Evolutionary conservation across 2,888 invertebrate genomes (phyloP), one percentile per base, ranked within the genome.

Genomic region (Mellilla xanthometata): DNA sequence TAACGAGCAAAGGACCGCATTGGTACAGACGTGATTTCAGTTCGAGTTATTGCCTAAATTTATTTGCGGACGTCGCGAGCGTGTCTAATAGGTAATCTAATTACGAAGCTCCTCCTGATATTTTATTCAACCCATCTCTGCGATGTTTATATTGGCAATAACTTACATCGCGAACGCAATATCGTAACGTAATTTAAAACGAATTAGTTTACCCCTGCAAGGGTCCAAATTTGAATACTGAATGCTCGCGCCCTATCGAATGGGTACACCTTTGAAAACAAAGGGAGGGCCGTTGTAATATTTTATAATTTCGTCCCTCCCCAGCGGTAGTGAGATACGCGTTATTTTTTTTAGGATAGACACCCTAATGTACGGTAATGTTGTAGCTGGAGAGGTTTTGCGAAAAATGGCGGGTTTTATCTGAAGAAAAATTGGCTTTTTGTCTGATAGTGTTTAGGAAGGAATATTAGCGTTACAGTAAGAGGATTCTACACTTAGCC

Each of bases 161-260:
- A 81, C 82, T 46, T 84, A 76, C 86, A 77, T 74, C 72, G 73
- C 62, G 65, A 79, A 80, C 66, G 86, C 76, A 89, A 88, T 89
- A 89, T 86, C 83, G 83, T 86, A 87, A 87, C 80, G 85, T 82
- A 89, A 89, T 89, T 88, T 88, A 83, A 89, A 89, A 84, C 85
- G 74, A 89, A 89, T 89, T 89, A 89, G 88, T 79, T 76, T 78
- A 65, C 86, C 88, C 89, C 82, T 78, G 76, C 77, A 52, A 70
- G 67, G 75, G 71, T 69, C 64, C 68, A 72, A 83, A 88, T 89
- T 89, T 89, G 83, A 87, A 88, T 87, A 84, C 76, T 72, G 72
- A 72, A 76, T 72, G 73, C 84, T 48, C 47, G 41, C 47, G 47
- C 86, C 86, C 84, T 72, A 74, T 74, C 69, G 59, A 62, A 68